Evolutionary conservation across 1,140 invertebrate species (phyloP).

Genomic region (Bathynomus jamesi): DNA sequence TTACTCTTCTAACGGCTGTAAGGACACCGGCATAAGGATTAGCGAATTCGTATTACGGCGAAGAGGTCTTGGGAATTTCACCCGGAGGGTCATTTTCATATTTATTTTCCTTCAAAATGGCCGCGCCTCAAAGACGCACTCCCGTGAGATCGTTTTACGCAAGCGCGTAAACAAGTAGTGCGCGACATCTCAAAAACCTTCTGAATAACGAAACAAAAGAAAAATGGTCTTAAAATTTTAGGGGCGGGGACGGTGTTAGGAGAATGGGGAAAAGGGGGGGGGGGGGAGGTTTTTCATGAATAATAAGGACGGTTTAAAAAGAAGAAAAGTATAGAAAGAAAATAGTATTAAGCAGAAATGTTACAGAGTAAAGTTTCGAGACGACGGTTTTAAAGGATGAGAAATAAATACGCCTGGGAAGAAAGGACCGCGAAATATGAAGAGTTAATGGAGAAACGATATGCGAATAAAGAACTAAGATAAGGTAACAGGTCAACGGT

Average conservation of each 20-base stretch:
- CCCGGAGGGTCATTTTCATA: not conserved
- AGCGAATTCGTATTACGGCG: not conserved
- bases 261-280: not conserved
- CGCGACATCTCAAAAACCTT: not conserved
- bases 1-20: not conserved
- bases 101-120: not conserved
- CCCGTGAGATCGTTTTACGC: not conserved
- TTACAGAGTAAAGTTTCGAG: no score
- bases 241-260: not conserved
- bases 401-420: no score
- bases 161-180: not conserved
- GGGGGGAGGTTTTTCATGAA: not conserved
- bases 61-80: not conserved
- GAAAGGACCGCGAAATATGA: no score
- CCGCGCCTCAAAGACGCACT: not conserved
- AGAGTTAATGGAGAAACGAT: no score
- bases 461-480: no score
- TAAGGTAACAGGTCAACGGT: no score
- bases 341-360: no score
- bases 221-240: not conserved
- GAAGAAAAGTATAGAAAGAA: no score
- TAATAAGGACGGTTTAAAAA: no score
- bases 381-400: no score
- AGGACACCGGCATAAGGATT: not conserved
- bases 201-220: not conserved